Evolutionary conservation across 2,113 vertebrate genomes (phyloP).

Genomic region (Antigone vipio): DNA sequence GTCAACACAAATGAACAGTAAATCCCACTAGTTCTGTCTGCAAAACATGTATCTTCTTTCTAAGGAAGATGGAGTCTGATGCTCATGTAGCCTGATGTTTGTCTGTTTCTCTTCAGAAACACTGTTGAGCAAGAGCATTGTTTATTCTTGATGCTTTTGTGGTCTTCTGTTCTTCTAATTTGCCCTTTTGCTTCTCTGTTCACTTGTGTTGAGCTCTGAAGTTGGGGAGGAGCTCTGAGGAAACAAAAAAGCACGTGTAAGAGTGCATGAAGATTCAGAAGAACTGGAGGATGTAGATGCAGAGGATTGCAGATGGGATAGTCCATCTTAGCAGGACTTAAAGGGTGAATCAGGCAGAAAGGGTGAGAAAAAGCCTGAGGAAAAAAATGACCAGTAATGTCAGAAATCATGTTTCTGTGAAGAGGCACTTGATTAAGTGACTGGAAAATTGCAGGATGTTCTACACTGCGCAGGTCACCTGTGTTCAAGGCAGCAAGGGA

Average conservation of each 20-base stretch:
- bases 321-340: not conserved
- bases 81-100: not conserved
- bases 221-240: not conserved
- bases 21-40: not conserved
- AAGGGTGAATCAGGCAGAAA: not conserved
- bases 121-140: not conserved
- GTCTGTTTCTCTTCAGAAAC: not conserved
- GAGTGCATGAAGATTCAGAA: not conserved
- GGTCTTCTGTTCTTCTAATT: not conserved
- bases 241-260: rapidly evolving
- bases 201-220: not conserved
- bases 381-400: not conserved
- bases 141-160: not conserved
- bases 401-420: not conserved
- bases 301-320: not conserved
- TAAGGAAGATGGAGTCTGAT: not conserved
- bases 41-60: not conserved
- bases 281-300: rapidly evolving
- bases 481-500: not conserved
- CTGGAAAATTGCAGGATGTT: not conserved
- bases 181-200: not conserved
- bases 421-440: not conserved
- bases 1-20: not conserved
- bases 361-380: not conserved
- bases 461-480: not conserved